Evolutionary conservation across 2,797 vertebrate species (phyloP).

Genomic region (Tapera naevia): DNA sequence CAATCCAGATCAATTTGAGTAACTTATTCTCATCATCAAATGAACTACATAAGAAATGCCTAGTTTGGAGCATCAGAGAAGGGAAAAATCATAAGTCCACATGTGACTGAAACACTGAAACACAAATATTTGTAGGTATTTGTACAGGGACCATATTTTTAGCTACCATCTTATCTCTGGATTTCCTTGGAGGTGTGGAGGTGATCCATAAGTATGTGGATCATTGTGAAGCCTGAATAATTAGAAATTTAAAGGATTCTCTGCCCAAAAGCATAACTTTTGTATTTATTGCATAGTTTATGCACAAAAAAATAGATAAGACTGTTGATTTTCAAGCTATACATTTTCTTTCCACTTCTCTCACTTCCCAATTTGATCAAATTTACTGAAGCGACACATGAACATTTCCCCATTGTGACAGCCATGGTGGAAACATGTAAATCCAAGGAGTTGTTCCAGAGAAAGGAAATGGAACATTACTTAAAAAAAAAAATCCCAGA

Average conservation of each 20-base stretch:
- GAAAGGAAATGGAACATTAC: constrained; percentile 26
- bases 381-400: not conserved
- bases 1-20: not conserved
- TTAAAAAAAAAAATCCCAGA: not conserved
- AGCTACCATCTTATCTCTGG: not conserved
- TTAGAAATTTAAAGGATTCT: not conserved
- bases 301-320: not conserved
- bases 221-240: not conserved
- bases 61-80: not conserved
- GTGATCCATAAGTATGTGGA: not conserved
- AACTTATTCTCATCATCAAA: not conserved
- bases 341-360: not conserved
- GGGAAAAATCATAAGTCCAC: not conserved
- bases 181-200: not conserved
- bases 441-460: constrained; percentile 21
- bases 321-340: not conserved
- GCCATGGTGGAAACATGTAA: not conserved
- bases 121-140: not conserved
- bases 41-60: not conserved
- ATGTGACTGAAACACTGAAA: not conserved
- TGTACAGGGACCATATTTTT: not conserved
- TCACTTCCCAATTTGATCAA: not conserved
- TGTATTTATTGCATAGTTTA: not conserved
- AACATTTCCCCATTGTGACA: not conserved
- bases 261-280: not conserved